Base-by-base conservation (phyloP, 2,113 vertebrate genomes). In the Indicator maculatus region DNA sequence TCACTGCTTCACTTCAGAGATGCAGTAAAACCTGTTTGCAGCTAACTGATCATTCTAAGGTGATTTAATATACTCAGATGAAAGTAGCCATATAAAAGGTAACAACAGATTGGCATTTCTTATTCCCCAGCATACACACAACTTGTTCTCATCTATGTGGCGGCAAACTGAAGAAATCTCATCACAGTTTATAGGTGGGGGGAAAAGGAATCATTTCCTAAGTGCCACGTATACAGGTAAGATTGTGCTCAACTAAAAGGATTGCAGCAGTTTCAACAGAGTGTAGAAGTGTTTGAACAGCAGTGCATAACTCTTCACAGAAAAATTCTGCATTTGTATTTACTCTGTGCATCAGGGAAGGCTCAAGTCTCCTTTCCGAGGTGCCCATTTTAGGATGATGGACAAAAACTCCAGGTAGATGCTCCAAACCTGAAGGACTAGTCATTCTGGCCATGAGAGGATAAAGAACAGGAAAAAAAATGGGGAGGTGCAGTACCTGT, bases 81-180 rank as follows among this genome's bases (percentile, higher is more conserved):
- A 90, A 96, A 87, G 50, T 19, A 91, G 63, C 59, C 74, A 47
- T 70, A 83, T 91, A 96, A 96, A 93, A 96, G 70, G 50, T 72
- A 45, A 76, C 77, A 73, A 79, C 45, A 87, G 63, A 89, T 96
- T 47, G 45, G 41, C 88, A 71, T 94, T 91, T 59, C 50, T 85
- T 94, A 88, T 91, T 95, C 74, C 85, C 45, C 83, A 61, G 41
- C 73, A 13, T 50, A 53, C 60, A 71, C 58, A 78, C 38, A 81
- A 58, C 56, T 90, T 83, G 66, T 83, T 77, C 79, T 83, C 52
- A 1, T 90, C 88, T 84, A 81, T 84, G 77, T 84, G 66, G 61
- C 58, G 86, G 67, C 80, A 83, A 78, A 73, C 28, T 0, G 1
- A 94, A 83, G 70, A 92, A 86, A 88, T 47, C 38, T 80, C 75